These are phyloP conservation scores for Miltochrista miniata DNA, from an alignment of 2,888 invertebrate genomes.

Conservation along the genomic window DNA sequence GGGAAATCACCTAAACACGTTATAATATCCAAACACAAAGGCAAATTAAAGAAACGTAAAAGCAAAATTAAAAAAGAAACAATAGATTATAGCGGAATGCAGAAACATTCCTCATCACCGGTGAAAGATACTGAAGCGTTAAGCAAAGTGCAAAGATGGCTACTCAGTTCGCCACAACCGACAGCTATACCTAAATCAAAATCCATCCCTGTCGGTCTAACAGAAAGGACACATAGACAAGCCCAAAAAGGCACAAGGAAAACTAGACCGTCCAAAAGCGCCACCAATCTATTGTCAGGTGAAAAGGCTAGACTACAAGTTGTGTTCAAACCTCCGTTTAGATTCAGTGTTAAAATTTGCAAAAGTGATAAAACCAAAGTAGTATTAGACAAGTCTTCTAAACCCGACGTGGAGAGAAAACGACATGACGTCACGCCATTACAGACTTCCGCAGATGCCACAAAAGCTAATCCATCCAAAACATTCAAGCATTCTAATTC, in stretches of 20 bases:
- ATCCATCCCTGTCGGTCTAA: slow-evolving; percentile 90
- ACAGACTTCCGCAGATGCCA: slow-evolving; percentile 51
- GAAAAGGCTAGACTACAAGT: slow-evolving; percentile 91
- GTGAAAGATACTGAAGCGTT: slow-evolving; percentile 82
- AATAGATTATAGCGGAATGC: slow-evolving; percentile 90
- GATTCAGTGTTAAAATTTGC: slow-evolving; percentile 91
- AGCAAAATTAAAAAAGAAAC: slow-evolving; percentile 87
- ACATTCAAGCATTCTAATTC: slow-evolving; percentile 60
- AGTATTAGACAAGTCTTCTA: slow-evolving; percentile 83
- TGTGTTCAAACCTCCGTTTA: slow-evolving; percentile 94
- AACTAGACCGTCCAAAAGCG: slow-evolving; percentile 86
- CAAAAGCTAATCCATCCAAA: slow-evolving; percentile 58
- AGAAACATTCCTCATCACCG: slow-evolving; percentile 83
- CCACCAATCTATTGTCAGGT: slow-evolving; percentile 86
- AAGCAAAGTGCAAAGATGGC: slow-evolving; percentile 94
- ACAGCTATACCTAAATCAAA: slow-evolving; percentile 90
- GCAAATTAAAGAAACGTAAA: slow-evolving; percentile 80
- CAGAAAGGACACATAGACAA: slow-evolving; percentile 75
- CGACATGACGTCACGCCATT: slow-evolving; percentile 56
- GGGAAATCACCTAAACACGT: slow-evolving; percentile 84
- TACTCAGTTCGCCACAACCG: slow-evolving; percentile 88
- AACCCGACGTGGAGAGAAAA: slow-evolving; percentile 74
- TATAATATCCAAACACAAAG: slow-evolving; percentile 75
- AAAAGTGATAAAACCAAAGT: slow-evolving; percentile 88
- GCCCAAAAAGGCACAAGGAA: slow-evolving; percentile 80